Conservation (phyloP, 2,888 invertebrate species). For the Lordiphosa andalusiaca region DNA sequence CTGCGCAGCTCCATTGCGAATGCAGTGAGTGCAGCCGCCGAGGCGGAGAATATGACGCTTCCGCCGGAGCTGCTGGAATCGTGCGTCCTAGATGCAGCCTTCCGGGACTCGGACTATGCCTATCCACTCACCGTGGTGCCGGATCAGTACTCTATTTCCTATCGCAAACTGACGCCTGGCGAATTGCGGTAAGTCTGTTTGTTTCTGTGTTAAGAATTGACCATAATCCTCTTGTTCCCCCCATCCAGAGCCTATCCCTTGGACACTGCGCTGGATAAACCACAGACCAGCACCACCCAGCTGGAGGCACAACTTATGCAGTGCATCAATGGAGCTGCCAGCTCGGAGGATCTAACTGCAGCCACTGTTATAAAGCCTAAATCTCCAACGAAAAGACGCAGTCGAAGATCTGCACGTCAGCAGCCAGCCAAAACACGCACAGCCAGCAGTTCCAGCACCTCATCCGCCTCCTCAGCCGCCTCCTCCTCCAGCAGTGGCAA, state of each 20-base stretch:
- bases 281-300: not conserved
- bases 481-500: constrained; percentile 29
- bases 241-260: constrained; percentile 90
- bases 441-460: constrained; percentile 31
- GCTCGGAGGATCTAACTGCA: constrained; percentile 13
- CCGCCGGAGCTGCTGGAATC: constrained; percentile 59
- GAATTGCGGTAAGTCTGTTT: constrained; percentile 84
- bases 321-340: constrained; percentile 13
- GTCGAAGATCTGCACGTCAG: constrained; percentile 40
- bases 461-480: constrained; percentile 23
- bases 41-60: constrained; percentile 55
- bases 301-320: constrained; percentile 10
- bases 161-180: constrained; percentile 88
- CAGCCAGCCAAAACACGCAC: constrained; percentile 32
- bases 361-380: not conserved
- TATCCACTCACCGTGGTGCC: constrained; percentile 97
- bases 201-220: not conserved
- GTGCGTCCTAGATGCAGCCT: constrained; percentile 43
- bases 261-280: constrained; percentile 87
- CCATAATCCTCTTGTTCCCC: constrained; percentile 27
- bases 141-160: constrained; percentile 96
- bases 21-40: constrained; percentile 51
- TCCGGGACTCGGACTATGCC: constrained; percentile 80
- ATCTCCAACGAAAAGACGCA: constrained; percentile 31
- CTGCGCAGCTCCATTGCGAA: constrained; percentile 69